These are phyloP conservation scores for Clavelina lepadiformis DNA, from an alignment of 23 tunicate species.

Conservation along the genomic window DNA sequence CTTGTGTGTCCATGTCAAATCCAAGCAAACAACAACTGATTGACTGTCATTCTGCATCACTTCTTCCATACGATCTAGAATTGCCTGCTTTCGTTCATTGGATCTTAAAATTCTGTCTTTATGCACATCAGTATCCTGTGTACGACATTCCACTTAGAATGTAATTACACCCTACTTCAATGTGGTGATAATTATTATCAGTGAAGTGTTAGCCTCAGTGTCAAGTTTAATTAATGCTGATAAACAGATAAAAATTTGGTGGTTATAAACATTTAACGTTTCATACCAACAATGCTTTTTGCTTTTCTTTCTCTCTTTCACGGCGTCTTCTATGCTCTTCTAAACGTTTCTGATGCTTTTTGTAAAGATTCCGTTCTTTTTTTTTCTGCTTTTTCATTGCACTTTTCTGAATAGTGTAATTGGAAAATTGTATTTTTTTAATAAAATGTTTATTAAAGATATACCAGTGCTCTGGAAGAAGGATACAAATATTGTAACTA, in stretches of 20 bases:
- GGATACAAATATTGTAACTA: too few species aligned
- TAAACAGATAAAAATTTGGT: neutral
- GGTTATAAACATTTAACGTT: neutral
- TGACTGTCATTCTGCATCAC: conserved; percentile 40
- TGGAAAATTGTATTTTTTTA: too few species aligned
- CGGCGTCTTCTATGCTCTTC: conserved; percentile 56
- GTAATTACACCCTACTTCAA: neutral
- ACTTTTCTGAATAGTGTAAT: conserved; percentile 20
- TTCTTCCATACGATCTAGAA: conserved; percentile 10
- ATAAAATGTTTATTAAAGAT: too few species aligned
- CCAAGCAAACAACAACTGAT: conserved; percentile 59
- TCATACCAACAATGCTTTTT: conserved; percentile 6
- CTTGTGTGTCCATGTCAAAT: conserved; percentile 56
- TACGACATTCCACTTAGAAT: neutral
- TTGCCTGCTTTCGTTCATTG: conserved; percentile 4
- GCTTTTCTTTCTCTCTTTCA: conserved; percentile 38
- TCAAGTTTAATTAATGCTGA: neutral
- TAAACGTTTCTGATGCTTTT: conserved; percentile 26
- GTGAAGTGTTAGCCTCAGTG: neutral
- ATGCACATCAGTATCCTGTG: conserved; percentile 11
- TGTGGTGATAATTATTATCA: neutral
- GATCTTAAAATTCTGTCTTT: conserved; percentile 8
- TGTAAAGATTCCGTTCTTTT: conserved; percentile 25
- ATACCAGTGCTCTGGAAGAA: too few species aligned
- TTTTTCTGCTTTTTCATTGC: conserved; percentile 21